Conservation (phyloP, 2,888 invertebrate species). For the Spodoptera littoralis region DNA sequence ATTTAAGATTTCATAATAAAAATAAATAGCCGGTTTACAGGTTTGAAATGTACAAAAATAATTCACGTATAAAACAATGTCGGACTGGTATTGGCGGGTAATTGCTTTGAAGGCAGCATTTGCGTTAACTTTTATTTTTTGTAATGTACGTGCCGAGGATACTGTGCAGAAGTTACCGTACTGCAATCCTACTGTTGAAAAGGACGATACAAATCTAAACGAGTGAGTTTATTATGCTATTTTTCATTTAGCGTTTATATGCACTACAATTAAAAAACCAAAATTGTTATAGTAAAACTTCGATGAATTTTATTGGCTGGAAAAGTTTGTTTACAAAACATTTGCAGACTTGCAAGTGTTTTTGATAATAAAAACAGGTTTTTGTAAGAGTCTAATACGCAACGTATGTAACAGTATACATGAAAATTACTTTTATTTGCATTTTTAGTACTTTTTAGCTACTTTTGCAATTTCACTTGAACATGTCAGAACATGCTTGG, state of each 20-base stretch:
- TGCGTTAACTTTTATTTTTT: slow-evolving; percentile 75
- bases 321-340: slow-evolving; percentile 61
- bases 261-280: not conserved
- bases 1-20: slow-evolving; percentile 74
- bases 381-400: not conserved
- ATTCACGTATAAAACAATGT: slow-evolving; percentile 82
- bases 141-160: slow-evolving; percentile 79
- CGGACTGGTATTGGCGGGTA: slow-evolving; percentile 84
- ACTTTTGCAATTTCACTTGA: slow-evolving; percentile 14
- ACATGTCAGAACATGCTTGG: slow-evolving; percentile 44
- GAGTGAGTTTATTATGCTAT: slow-evolving; percentile 74
- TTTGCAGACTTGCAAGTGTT: slow-evolving; percentile 11
- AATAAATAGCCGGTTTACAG: slow-evolving; percentile 64
- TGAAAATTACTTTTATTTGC: not conserved
- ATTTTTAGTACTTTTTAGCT: not conserved
- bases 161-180: slow-evolving; percentile 82
- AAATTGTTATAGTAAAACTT: not conserved
- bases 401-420: not conserved
- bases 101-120: slow-evolving; percentile 78
- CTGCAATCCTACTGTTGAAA: slow-evolving; percentile 79
- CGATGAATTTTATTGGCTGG: not conserved
- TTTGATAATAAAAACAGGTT: slow-evolving; percentile 32
- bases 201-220: slow-evolving; percentile 69
- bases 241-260: slow-evolving; percentile 10
- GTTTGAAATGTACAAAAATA: slow-evolving; percentile 81